phyloP scores from a whole-genome alignment of 2,888 invertebrate genomes.

The Epistrophe eligans region DNA sequence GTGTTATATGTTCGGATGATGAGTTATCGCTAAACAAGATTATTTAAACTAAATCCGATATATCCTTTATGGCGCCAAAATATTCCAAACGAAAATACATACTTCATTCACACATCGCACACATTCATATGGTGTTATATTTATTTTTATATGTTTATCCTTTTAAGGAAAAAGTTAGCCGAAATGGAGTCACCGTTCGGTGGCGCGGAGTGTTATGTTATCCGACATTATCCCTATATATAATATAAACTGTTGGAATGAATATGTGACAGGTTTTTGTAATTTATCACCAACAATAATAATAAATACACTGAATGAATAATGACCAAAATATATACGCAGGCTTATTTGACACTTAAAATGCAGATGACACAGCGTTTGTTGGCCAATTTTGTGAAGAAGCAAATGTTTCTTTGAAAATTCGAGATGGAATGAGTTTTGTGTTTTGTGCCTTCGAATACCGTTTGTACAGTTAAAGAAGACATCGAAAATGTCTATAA shows the following conservation, averaged over 20 bases:
- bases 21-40: slow-evolving; percentile 63
- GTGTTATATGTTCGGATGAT: slow-evolving; percentile 12
- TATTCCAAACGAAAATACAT: slow-evolving; percentile 35
- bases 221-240: slow-evolving; percentile 7
- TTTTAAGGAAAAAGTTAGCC: slow-evolving; percentile 18
- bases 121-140: not conserved
- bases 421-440: not conserved
- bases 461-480: no score
- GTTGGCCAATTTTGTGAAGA: not conserved
- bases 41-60: slow-evolving; percentile 40
- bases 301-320: slow-evolving; percentile 47
- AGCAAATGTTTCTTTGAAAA: not conserved
- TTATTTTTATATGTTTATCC: not conserved
- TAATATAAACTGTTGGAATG: slow-evolving; percentile 35
- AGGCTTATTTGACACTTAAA: slow-evolving; percentile 51
- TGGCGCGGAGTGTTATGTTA: slow-evolving; percentile 15
- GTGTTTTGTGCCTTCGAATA: no score
- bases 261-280: slow-evolving; percentile 71
- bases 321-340: slow-evolving; percentile 35
- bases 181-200: not conserved
- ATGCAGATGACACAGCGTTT: slow-evolving; percentile 33
- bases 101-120: slow-evolving; percentile 11
- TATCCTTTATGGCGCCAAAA: slow-evolving; percentile 68
- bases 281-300: slow-evolving; percentile 68
- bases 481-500: no score